Percentiles rank a stretch among this genome's conserved stretches.
These are phyloP conservation scores for Microchirus variegatus DNA, from an alignment of 2,797 vertebrate genomes.

Conservation along the genomic window DNA sequence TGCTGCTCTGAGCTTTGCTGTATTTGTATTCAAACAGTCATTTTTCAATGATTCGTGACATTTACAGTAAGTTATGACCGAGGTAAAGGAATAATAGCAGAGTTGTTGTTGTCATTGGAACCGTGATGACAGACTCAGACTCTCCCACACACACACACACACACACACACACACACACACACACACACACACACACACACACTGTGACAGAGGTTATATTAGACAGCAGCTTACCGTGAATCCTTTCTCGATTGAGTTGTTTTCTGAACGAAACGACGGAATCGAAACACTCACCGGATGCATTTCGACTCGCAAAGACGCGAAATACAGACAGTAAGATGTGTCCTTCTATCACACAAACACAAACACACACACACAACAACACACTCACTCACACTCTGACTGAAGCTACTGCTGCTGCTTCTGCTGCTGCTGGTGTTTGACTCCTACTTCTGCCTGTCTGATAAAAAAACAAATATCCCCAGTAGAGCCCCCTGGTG, in stretches of 20 bases:
- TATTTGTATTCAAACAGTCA: too few relatives aligned
- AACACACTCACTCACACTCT: background rate
- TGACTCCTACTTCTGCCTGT: constrained; percentile 33
- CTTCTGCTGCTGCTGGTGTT: constrained; percentile 22
- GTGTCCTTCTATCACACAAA: background rate
- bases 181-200: background rate
- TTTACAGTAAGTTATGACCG: too few relatives aligned
- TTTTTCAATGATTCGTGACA: too few relatives aligned
- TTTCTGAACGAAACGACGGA: constrained; percentile 94
- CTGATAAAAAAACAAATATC: constrained; percentile 52
- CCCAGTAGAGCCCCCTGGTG: constrained; percentile 56
- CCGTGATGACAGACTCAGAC: background rate
- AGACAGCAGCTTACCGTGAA: constrained; percentile 89
- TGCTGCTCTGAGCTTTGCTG: too few relatives aligned
- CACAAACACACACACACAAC: background rate
- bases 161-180: background rate
- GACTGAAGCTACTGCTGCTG: background rate
- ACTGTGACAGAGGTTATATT: constrained; percentile 4
- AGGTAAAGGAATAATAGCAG: too few relatives aligned
- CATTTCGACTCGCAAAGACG: constrained; percentile 58
- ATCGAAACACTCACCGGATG: constrained; percentile 87
- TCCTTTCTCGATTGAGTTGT: constrained; percentile 89
- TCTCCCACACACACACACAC: background rate
- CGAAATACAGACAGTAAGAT: background rate
- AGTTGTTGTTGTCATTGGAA: background rate